These are phyloP conservation scores for Miichthys miiuy DNA, from an alignment of 2,797 vertebrate species.

Conservation along the genomic window DNA sequence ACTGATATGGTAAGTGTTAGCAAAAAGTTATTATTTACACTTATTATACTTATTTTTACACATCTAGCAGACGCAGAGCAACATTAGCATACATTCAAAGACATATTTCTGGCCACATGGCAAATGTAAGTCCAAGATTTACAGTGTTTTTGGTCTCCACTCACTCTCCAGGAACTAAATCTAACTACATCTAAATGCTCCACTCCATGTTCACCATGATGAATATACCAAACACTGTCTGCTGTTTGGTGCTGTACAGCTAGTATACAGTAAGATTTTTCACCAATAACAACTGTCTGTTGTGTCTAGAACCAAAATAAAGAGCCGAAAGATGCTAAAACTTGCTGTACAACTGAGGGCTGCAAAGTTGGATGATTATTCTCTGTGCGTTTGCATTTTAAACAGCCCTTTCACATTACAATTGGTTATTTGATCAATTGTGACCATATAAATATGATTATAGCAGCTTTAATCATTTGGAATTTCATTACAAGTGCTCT, in stretches of 20 bases:
- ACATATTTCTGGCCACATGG: neutral
- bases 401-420: neutral
- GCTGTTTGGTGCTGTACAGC: neutral
- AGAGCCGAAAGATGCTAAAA: neutral
- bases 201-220: too few species aligned
- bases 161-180: neutral
- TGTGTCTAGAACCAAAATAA: neutral
- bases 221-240: too few species aligned
- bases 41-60: neutral
- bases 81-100: neutral
- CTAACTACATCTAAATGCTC: neutral
- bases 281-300: neutral
- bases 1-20: neutral
- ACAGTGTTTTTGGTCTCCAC: neutral
- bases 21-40: neutral
- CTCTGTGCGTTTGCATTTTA: neutral
- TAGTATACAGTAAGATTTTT: neutral
- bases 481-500: neutral
- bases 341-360: too few species aligned
- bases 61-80: neutral
- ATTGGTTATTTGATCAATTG: neutral
- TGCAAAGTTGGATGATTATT: too few species aligned
- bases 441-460: neutral
- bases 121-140: neutral
- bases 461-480: neutral